Evolutionary conservation across 2,888 invertebrate genomes (phyloP).

Genomic region (Diplolepis rosae): DNA sequence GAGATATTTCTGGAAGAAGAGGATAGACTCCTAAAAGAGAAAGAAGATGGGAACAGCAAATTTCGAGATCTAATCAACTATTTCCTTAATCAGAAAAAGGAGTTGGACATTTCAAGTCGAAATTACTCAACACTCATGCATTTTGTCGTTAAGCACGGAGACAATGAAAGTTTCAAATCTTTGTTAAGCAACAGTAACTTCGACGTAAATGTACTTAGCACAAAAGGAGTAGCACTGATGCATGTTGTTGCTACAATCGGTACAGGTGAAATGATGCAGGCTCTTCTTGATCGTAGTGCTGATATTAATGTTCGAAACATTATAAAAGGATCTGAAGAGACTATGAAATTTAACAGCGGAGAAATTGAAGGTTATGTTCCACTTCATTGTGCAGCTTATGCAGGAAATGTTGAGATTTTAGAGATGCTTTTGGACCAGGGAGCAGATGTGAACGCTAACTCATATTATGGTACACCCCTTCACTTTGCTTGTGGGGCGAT

Average conservation of each 20-base stretch:
- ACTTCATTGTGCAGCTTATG: conserved; percentile 26
- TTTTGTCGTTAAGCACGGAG: conserved; percentile 18
- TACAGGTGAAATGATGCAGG: conserved; percentile 10
- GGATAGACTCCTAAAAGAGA: neutral
- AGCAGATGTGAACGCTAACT: neutral
- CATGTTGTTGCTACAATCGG: conserved; percentile 18
- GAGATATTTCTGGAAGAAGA: conserved; percentile 18
- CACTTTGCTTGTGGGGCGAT: conserved; percentile 28
- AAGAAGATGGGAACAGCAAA: neutral
- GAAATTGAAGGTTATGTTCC: conserved; percentile 12
- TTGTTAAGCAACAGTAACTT: neutral
- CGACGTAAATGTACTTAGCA: neutral
- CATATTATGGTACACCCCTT: conserved; percentile 27
- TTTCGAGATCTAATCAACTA: neutral
- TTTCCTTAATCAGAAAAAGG: conserved; percentile 1
- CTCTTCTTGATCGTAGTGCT: neutral
- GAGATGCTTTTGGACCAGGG: neutral
- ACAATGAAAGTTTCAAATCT: neutral
- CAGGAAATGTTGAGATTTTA: neutral
- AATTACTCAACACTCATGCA: conserved; percentile 9
- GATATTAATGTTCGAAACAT: conserved; percentile 2
- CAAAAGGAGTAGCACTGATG: neutral
- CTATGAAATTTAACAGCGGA: neutral
- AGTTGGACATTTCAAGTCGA: conserved; percentile 13
- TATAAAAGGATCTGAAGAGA: neutral